Conservation (phyloP, 2,888 invertebrate species). For the Drymonia ruficornis region DNA sequence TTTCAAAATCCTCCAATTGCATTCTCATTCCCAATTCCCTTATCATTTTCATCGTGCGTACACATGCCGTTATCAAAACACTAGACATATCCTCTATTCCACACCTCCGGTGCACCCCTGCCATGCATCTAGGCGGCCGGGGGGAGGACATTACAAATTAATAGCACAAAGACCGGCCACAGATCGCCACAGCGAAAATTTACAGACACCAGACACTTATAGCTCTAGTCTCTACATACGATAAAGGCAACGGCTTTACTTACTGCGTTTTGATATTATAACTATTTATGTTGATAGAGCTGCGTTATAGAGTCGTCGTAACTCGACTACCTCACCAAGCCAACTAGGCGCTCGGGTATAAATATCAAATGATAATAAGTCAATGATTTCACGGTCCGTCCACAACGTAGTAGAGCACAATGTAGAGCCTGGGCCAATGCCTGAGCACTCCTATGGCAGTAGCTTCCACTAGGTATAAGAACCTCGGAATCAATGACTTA, state of each 20-base stretch:
- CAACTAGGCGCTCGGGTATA: too few species aligned
- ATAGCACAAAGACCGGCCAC: slow-evolving; percentile 77
- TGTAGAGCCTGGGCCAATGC: too few species aligned
- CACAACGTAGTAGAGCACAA: too few species aligned
- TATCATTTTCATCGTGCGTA: background rate
- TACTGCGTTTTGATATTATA: slow-evolving; percentile 45
- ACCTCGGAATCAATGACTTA: too few species aligned
- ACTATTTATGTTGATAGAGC: slow-evolving; percentile 21
- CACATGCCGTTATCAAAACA: slow-evolving; percentile 28
- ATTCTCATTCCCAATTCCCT: background rate
- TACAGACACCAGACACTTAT: slow-evolving; percentile 77
- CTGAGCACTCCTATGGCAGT: too few species aligned
- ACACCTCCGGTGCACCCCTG: slow-evolving; percentile 49
- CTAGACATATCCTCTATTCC: slow-evolving; percentile 52
- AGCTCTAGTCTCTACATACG: slow-evolving; percentile 52
- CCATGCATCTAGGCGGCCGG: slow-evolving; percentile 66
- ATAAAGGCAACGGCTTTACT: slow-evolving; percentile 48
- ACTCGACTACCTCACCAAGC: too few species aligned
- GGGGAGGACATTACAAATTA: slow-evolving; percentile 10
- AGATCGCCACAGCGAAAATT: slow-evolving; percentile 82
- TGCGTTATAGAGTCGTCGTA: too few species aligned
- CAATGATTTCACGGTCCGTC: too few species aligned
- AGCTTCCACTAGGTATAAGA: too few species aligned
- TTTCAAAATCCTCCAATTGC: background rate
- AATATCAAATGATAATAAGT: too few species aligned